Base-by-base conservation (phyloP, 2,797 vertebrate species). In the Enteromius trimaculatus region DNA sequence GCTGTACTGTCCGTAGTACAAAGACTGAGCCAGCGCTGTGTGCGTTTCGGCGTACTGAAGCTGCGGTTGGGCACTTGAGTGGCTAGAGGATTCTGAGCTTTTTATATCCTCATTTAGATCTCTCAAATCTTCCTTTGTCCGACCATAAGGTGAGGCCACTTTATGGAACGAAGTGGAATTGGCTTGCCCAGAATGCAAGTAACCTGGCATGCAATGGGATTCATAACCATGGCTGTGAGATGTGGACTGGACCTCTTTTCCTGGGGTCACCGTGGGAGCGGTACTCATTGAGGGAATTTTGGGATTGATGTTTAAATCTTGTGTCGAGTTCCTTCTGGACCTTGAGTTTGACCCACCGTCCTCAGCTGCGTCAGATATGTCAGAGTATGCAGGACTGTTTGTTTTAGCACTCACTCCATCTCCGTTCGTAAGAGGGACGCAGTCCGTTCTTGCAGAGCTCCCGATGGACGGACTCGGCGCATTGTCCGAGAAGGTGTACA, bases 401-500 rank as follows among this genome's bases (percentile, higher is more conserved):
- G 97, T 98, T 93, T 99, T 99, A 71, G 95, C 62, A 0, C 94
- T 93, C 0, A 92, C 75, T 3, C 92, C 91, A 74, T 98, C 97
- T 83, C 95, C 95, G 6, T 96, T 95, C 85, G 95, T 95, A 90
- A 98, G 87, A 76, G 95, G 91, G 87, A 92, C 92, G 47, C 96
- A 95, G 65, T 99, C 97, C 75, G 97, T 95, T 80, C 97, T 93
- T 0, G 96, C 97, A 58, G 96, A 96, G 58, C 96, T 95, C 42
- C 97, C 97, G 0, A 99, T 99, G 69, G 98, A 99, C 4, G 98
- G 98, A 91, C 98, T 99, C 65, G 98, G 98, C 0, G 98, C 97
- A 1, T 99, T 99, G 93, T 99, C 98, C 0, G 98, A 98, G 90
- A 99, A 99, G 0, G 97, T 99, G 94, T 99, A 99, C 72, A 99